Evolutionary conservation across 1,140 invertebrate genomes (phyloP).

Genomic region (Heliothis virescens): DNA sequence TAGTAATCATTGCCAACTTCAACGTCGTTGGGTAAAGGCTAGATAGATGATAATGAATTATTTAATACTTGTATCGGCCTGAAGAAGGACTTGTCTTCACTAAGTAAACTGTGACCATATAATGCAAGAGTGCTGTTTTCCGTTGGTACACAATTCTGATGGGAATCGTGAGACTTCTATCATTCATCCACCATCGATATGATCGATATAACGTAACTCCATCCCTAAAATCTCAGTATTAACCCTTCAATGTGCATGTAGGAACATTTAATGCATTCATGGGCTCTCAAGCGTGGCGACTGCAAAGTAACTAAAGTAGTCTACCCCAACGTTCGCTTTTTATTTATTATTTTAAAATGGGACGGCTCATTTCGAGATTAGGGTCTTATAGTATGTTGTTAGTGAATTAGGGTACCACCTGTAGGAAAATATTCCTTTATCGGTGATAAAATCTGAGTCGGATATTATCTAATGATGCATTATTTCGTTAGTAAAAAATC

Average conservation of each 20-base stretch:
- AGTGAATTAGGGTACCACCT: conserved; percentile 25
- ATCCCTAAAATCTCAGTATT: conserved; percentile 54
- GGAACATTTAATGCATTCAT: conserved; percentile 83
- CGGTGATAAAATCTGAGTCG: too few relatives aligned
- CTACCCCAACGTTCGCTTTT: conserved; percentile 60
- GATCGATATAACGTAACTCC: conserved; percentile 48
- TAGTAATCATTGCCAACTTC: too few relatives aligned
- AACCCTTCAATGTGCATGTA: conserved; percentile 72
- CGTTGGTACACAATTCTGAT: too few relatives aligned
- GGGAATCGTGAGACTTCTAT: too few relatives aligned
- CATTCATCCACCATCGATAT: neutral
- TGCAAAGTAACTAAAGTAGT: conserved; percentile 80
- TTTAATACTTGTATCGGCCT: too few relatives aligned
- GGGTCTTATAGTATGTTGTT: conserved; percentile 34
- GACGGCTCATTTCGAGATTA: conserved; percentile 74
- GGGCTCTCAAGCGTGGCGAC: conserved; percentile 81
- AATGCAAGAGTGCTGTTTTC: too few relatives aligned
- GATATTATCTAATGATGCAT: too few relatives aligned
- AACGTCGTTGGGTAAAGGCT: too few relatives aligned
- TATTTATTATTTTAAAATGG: conserved; percentile 85
- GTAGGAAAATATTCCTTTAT: neutral
- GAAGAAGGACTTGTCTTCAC: too few relatives aligned
- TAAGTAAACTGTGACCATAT: too few relatives aligned
- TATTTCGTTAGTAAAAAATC: too few relatives aligned
- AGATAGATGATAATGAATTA: too few relatives aligned